Evolutionary conservation across 2,888 invertebrate genomes (phyloP), one percentile per base, ranked within the genome.

Genomic region (Xanthia togata): DNA sequence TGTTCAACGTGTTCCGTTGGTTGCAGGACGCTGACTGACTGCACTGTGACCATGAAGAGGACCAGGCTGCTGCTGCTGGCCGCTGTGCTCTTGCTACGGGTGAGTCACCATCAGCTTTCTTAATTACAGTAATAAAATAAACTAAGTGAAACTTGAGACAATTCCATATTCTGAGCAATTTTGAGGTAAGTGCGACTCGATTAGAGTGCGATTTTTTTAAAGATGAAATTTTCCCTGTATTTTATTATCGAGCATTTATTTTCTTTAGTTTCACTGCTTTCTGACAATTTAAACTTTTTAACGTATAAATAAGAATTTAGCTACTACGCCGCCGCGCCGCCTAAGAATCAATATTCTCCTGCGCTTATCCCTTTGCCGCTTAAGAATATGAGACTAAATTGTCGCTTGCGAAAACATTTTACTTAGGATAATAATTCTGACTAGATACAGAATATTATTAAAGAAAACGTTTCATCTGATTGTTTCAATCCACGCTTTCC

Each of bases 41-140:
- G 94, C 93, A 94, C 93, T 93, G 94, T 92, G 93, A 96, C 92
- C 91, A 97, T 97, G 97, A 96, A 94, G 96, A 95, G 96, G 94
- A 96, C 94, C 92, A 96, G 96, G 90, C 88, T 96, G 88, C 90
- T 97, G 93, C 92, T 96, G 92, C 93, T 94, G 89, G 89, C 96
- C 88, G 96, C 94, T 88, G 93, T 95, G 94, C 94, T 97, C 93
- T 95, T 96, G 70, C 87, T 96, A 91, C 93, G 95, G 96, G 97
- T 97, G 81, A 90, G 96, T 91, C 60, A 57, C 59, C 64, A 76
- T 70, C 74, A 55, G 60, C 65, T 76, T 71, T 76, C 80, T 85
- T 76, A 59, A 71, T 64, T 72, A 71, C 23, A 11, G 11, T 53
- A 38, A n/a, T 57, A 44, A 59, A 60, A n/a, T 35, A 71, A 41